Base-by-base conservation (phyloP, 2,797 vertebrate species). In the Schizopygopsis malacanthus region DNA sequence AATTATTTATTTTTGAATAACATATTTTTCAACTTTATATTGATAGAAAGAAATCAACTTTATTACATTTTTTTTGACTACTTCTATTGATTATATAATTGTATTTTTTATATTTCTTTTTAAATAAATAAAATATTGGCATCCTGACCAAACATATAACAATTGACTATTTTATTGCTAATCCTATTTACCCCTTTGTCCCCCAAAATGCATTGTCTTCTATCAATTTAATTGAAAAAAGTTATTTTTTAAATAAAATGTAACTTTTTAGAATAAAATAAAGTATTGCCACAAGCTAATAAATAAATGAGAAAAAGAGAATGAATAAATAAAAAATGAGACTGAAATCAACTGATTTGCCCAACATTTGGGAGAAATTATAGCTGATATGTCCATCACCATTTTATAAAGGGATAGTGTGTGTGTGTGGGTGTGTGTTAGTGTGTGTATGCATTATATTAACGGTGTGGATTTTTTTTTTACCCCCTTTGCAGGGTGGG, bases 401-500 rank as follows among this genome's bases (percentile, higher is more conserved):
- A 4, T 83, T 81, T 61, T 71, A 69, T 22, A 54, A 33, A 52
- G 76, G 47, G 56, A 76, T 69, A 70, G 43, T 50, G 25, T 75
- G 1, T 59, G 45, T 85, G 37, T 65, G 43, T 54, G 75, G 85
- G n/a, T 61, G 56, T 78, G 71, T 67, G 41, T 9, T 33, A 37
- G 80, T 87, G 63, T 65, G 78, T 79, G 56, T 70, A 76, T 65
- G 79, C 67, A 41, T 79, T 72, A 75, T 80, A 80, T 83, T 79
- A 56, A 81, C 83, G 41, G 18, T 79, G 79, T 73, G 25, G 22
- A 41, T 61, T 61, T 65, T 33, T 28, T 83, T 83, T 16, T 28
- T 6, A 69, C 39, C 25, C n/a, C 6, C 43, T 69, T 70, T 79
- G 63, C 41, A 70, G 50, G 76, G 25, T 70, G 65, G 54, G 77